Base-by-base conservation (phyloP, 2,113 vertebrate genomes). In the Pandion haliaetus region DNA sequence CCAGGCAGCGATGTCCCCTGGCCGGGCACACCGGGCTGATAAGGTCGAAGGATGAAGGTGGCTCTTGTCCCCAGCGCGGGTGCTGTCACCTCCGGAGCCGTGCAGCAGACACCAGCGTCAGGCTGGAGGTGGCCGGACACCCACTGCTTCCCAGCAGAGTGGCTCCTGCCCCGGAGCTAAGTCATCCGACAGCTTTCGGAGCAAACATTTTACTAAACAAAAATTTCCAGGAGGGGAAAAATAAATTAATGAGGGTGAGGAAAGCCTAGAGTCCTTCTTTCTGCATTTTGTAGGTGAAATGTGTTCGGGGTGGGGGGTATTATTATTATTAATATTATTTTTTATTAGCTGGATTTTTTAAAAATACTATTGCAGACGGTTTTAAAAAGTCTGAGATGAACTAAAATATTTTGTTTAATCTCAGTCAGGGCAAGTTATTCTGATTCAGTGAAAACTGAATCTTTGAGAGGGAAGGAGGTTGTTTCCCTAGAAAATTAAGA, bases 61-160 rank as follows among this genome's bases (percentile, higher is more conserved):
- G n/a, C 14, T 59, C 16, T 9, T 44, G 42, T 84, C 83, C 79
- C 66, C 71, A 31, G 16, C 6, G 0, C 0, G 0, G 45, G 17
- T 63, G 14, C 40, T 54, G 70, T 16, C 91, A n/a, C 44, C 1
- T 2, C 67, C 12, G 2, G 55, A 24, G 49, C 61, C 9, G 0
- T 7, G 25, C 47, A 3, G 36, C 14, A 20, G n/a, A 9, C 18
- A 15, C 45, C 57, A 20, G 63, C 3, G 1, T 57, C 40, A 3
- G 38, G 55, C 45, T 86, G 66, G 57, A 79, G 32, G 31, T 52
- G 61, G 9, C 61, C 0, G 0, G 17, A 16, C 74, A 42, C 36
- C 40, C 23, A 0, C 38, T 26, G 38, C 84, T 63, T 67, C 61
- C 38, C 54, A 2, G 0, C 42, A 18, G 49, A 59, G 78, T 73